Evolutionary conservation across 1,140 invertebrate species (phyloP).

Genomic region (Drosophila lowei): DNA sequence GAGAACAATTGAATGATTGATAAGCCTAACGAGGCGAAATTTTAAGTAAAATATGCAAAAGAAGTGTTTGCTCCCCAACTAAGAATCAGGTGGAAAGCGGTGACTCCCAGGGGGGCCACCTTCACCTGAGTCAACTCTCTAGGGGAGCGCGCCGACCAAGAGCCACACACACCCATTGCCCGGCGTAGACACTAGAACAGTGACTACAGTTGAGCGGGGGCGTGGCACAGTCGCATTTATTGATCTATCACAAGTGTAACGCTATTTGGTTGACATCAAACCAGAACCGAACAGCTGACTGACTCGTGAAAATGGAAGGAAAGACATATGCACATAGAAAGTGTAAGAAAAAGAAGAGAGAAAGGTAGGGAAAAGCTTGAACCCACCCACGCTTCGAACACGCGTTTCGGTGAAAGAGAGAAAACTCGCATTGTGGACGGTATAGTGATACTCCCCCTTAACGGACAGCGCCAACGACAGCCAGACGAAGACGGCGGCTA

Average conservation of each 20-base stretch:
- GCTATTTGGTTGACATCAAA: conserved; percentile 62
- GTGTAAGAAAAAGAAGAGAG: conserved; percentile 25
- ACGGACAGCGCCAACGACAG: conserved; percentile 44
- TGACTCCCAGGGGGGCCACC: background rate
- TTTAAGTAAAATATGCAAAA: background rate
- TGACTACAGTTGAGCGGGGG: conserved; percentile 63
- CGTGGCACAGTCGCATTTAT: conserved; percentile 58
- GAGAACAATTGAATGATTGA: conserved; percentile 34
- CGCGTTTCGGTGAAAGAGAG: conserved; percentile 11
- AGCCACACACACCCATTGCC: conserved; percentile 60
- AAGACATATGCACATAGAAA: background rate
- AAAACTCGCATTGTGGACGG: too few relatives aligned
- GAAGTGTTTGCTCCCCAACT: conserved; percentile 79
- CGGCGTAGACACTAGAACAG: conserved; percentile 76
- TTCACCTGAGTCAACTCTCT: conserved; percentile 77
- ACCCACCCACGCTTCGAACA: conserved; percentile 36
- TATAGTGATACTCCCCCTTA: conserved; percentile 19
- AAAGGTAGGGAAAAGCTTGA: background rate
- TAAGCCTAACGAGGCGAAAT: conserved; percentile 13
- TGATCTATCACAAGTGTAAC: conserved; percentile 83
- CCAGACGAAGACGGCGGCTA: conserved; percentile 20
- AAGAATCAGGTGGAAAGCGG: conserved; percentile 54
- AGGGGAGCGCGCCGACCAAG: conserved; percentile 64
- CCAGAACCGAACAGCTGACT: conserved; percentile 78
- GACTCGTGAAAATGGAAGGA: conserved; percentile 64